Conservation (phyloP, 1,140 invertebrate species). For the Pissodes strobi region DNA sequence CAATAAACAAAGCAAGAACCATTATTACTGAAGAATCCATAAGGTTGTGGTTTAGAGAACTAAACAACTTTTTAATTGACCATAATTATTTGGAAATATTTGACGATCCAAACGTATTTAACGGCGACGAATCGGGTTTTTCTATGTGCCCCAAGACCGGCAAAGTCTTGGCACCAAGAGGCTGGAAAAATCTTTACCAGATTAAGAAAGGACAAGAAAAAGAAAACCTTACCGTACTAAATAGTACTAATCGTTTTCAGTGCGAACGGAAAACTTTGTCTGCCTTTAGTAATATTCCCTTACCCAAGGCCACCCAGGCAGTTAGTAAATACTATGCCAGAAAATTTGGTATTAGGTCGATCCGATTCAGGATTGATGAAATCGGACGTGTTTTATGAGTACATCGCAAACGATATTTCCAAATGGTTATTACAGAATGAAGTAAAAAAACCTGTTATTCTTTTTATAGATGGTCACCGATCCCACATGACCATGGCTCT, state of each 20-base stretch:
- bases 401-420: conserved; percentile 52
- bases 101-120: too few relatives aligned
- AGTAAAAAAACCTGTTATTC: conserved; percentile 49
- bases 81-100: too few relatives aligned
- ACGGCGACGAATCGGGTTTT: too few relatives aligned
- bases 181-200: too few relatives aligned
- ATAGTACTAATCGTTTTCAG: neutral
- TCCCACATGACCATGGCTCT: conserved; percentile 53
- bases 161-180: neutral
- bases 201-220: too few relatives aligned
- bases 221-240: neutral
- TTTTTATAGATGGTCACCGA: conserved; percentile 57
- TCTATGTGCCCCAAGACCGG: too few relatives aligned
- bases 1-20: conserved; percentile 22
- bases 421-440: conserved; percentile 46
- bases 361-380: conserved; percentile 56
- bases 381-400: conserved; percentile 55
- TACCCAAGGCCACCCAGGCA: conserved; percentile 38
- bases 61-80: too few relatives aligned
- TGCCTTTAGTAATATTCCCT: conserved; percentile 49
- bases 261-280: conserved; percentile 39
- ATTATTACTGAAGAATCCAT: conserved; percentile 17
- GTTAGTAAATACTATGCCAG: conserved; percentile 44
- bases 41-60: too few relatives aligned
- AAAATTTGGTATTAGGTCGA: conserved; percentile 53